These are phyloP conservation scores for Crocuta crocuta DNA, from an alignment of 2,113 vertebrate genomes.

Conservation along the genomic window DNA sequence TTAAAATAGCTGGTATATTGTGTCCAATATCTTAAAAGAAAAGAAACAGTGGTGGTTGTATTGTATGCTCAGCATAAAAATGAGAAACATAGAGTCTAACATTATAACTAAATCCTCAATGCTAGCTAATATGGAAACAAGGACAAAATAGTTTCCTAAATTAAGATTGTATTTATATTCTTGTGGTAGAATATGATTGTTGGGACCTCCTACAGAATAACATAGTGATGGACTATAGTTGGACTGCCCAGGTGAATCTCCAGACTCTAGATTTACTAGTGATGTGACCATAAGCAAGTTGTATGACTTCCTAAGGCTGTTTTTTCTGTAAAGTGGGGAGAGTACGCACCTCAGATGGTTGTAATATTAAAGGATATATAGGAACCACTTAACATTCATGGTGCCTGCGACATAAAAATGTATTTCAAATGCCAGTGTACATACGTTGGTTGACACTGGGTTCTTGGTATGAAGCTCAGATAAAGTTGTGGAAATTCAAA, in stretches of 20 bases:
- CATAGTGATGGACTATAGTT: neutral
- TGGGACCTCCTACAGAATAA: neutral
- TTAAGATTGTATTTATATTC: neutral
- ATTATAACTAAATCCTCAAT: neutral
- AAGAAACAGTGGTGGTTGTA: neutral
- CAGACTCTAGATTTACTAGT: neutral
- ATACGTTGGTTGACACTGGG: neutral
- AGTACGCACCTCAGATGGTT: neutral
- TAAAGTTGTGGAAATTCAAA: neutral
- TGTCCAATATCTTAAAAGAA: conserved; percentile 1
- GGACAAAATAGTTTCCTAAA: neutral
- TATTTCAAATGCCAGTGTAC: neutral
- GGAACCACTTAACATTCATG: neutral
- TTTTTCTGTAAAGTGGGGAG: conserved; percentile 11
- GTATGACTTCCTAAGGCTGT: neutral
- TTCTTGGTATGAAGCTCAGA: neutral
- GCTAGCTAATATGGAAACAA: neutral
- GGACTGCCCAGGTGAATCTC: neutral
- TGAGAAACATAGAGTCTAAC: neutral
- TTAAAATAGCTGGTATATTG: conserved; percentile 3
- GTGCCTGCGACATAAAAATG: neutral
- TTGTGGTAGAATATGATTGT: neutral
- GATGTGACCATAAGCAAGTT: neutral
- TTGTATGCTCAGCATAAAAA: neutral
- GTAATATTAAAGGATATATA: neutral